A percentile compares a stretch with the other conserved stretches of the same genome.
These are phyloP conservation scores for Hipparchia semele DNA, from an alignment of 2,888 invertebrate species.

Conservation along the genomic window DNA sequence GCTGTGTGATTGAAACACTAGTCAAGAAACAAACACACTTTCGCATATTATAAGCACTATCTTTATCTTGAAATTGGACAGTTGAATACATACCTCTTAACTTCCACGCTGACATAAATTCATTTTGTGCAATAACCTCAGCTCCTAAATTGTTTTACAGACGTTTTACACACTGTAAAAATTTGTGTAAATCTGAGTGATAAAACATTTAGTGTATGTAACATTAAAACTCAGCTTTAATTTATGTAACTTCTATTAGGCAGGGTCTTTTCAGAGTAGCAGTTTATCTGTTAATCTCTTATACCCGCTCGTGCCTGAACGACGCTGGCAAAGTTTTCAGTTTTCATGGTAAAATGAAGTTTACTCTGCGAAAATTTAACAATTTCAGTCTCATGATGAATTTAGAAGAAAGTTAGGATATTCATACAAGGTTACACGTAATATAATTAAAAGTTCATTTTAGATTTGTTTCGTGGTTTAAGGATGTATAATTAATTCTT, in stretches of 20 bases:
- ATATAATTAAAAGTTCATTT: background rate
- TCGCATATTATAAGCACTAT: no score
- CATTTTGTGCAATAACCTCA: no score
- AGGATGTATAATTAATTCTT: no score
- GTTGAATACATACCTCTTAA: no score
- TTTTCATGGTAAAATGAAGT: background rate
- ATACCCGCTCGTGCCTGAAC: background rate
- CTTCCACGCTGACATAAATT: no score
- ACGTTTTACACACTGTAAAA: no score
- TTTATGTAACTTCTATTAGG: background rate
- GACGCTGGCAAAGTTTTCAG: background rate
- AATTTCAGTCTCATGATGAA: background rate
- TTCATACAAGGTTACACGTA: background rate
- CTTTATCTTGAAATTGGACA: no score
- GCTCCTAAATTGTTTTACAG: background rate
- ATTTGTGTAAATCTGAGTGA: no score
- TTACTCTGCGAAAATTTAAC: background rate
- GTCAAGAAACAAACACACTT: no score
- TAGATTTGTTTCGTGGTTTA: background rate
- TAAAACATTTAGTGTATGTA: background rate
- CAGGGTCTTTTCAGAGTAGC: background rate
- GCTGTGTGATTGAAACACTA: no score
- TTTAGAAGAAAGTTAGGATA: background rate
- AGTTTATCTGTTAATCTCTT: conserved; percentile 1
- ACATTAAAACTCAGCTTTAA: background rate